Conservation (phyloP, 2,888 invertebrate species). For the Polia nebulosa region DNA sequence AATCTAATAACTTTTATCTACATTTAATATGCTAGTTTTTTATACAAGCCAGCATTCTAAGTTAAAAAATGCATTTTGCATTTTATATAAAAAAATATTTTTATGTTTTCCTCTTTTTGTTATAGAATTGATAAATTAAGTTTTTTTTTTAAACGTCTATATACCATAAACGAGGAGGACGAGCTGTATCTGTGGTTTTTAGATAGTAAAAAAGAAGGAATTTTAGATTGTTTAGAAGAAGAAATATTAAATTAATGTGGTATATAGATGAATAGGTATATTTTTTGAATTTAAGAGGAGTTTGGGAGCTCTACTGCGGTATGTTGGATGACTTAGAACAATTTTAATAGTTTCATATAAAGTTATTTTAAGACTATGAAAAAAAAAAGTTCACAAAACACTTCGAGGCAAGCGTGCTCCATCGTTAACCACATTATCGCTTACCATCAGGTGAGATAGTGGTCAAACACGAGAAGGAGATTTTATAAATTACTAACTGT, state of each 20-base stretch:
- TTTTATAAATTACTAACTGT: too few species aligned
- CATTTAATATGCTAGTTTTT: conserved; percentile 17
- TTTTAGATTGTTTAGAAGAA: conserved; percentile 38
- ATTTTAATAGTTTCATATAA: too few species aligned
- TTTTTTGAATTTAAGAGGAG: conserved; percentile 37
- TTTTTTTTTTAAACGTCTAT: conserved; percentile 40
- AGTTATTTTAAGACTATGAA: too few species aligned
- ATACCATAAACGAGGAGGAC: conserved; percentile 46
- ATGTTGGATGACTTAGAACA: background rate
- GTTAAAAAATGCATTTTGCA: conserved; percentile 51
- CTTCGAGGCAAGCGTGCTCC: too few species aligned
- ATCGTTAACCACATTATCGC: too few species aligned
- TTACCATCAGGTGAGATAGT: too few species aligned
- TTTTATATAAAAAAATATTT: conserved; percentile 39
- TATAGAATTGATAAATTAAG: conserved; percentile 51
- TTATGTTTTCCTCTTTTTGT: conserved; percentile 54
- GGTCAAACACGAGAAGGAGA: too few species aligned
- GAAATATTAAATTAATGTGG: conserved; percentile 41
- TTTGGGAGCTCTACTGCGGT: conserved; percentile 27
- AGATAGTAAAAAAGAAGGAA: conserved; percentile 44
- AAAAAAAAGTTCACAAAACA: too few species aligned
- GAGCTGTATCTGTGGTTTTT: conserved; percentile 56
- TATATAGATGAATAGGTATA: conserved; percentile 55
- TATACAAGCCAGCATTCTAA: conserved; percentile 22
- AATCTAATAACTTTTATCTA: too few species aligned